phyloP scores from a whole-genome alignment of 1,140 invertebrate species.

The Manduca sexta region DNA sequence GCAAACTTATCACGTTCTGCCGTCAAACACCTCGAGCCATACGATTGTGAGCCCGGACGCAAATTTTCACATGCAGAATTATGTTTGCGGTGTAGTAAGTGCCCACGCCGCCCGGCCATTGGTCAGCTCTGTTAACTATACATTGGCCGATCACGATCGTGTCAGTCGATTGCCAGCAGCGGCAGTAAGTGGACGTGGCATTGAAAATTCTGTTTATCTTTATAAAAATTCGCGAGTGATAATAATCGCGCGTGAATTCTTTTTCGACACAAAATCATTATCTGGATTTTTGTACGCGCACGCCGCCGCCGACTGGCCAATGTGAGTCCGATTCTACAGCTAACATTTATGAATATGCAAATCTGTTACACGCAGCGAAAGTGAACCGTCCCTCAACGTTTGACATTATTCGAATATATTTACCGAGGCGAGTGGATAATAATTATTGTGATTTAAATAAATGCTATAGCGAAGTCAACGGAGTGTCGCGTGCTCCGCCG shows the following conservation, averaged over 20 bases:
- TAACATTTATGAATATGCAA: conserved; percentile 7
- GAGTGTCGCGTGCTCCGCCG: too few species aligned
- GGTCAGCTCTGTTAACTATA: too few species aligned
- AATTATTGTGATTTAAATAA: neutral
- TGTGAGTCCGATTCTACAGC: conserved; percentile 2
- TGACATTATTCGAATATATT: too few species aligned
- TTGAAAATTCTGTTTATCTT: neutral
- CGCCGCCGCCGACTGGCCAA: neutral
- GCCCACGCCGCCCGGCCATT: too few species aligned
- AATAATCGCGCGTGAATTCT: conserved; percentile 4
- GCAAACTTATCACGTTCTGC: too few species aligned
- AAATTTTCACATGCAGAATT: too few species aligned
- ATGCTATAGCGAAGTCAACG: too few species aligned
- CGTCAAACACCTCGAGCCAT: too few species aligned
- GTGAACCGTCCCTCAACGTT: neutral
- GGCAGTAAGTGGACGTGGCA: conserved; percentile 13
- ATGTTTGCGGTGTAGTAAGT: too few species aligned
- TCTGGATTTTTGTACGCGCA: conserved; percentile 6
- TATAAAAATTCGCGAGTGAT: conserved; percentile 8
- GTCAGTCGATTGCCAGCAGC: conserved; percentile 21
- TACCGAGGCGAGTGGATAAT: neutral
- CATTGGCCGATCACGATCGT: neutral
- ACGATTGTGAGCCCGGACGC: too few species aligned
- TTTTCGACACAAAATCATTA: neutral
- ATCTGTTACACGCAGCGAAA: conserved; percentile 3